These are phyloP conservation scores for Arnoldichthys spilopterus DNA, from an alignment of 2,797 vertebrate species.

Conservation along the genomic window DNA sequence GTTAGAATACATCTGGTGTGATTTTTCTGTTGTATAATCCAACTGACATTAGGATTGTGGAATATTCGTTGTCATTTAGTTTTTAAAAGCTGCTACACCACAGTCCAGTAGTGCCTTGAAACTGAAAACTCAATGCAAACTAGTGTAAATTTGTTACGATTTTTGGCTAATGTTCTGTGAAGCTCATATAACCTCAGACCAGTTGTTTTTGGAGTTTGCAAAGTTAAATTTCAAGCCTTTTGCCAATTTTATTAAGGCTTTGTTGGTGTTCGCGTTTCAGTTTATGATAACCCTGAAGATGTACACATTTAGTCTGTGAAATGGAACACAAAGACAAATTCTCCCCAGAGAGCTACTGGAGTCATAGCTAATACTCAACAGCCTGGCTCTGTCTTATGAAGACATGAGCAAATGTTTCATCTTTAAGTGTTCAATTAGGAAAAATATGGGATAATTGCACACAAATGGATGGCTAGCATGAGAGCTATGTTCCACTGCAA, in stretches of 20 bases:
- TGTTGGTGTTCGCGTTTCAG: slow-evolving; percentile 29
- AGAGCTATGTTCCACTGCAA: slow-evolving; percentile 37
- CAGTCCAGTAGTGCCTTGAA: background rate
- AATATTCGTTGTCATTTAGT: no score
- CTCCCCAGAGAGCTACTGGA: slow-evolving; percentile 16
- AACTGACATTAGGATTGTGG: no score
- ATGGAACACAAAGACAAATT: slow-evolving; percentile 6
- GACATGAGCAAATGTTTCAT: slow-evolving; percentile 49
- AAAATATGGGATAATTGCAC: slow-evolving; percentile 47
- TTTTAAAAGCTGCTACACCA: no score
- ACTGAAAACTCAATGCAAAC: background rate
- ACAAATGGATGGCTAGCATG: slow-evolving; percentile 44
- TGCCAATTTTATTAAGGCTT: background rate
- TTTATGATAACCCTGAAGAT: slow-evolving; percentile 29
- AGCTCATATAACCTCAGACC: background rate
- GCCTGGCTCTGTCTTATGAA: slow-evolving; percentile 20
- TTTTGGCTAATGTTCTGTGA: background rate
- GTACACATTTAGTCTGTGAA: background rate
- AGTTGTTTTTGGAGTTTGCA: background rate
- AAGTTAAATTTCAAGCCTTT: background rate
- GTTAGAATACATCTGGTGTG: no score
- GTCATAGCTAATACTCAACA: slow-evolving; percentile 25
- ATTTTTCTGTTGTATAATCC: no score
- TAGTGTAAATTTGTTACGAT: background rate
- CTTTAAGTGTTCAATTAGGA: slow-evolving; percentile 48